phyloP scores from a whole-genome alignment of 1,140 invertebrate genomes.

The Caenorhabditis brenneri region DNA sequence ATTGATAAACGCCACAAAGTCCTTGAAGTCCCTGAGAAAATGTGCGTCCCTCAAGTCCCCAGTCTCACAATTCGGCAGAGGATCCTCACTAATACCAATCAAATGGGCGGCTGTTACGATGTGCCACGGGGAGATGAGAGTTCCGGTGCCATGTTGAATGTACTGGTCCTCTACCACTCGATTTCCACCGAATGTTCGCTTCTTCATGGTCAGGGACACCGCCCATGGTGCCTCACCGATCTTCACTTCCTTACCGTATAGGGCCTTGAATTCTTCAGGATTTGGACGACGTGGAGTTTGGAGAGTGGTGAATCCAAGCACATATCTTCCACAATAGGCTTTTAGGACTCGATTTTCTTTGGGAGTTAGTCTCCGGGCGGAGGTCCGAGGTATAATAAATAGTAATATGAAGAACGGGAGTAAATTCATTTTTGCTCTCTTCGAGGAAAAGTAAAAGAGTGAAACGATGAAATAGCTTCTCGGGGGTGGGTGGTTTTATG shows the following conservation, averaged over 20 bases:
- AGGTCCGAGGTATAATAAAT: no score
- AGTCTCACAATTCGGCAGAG: background rate
- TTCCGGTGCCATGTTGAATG: background rate
- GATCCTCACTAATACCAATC: slow-evolving; percentile 12
- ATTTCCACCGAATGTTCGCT: background rate
- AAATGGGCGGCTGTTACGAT: slow-evolving; percentile 23
- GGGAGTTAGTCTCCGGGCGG: background rate
- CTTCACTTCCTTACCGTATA: background rate
- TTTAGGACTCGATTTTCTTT: background rate
- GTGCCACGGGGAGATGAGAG: background rate
- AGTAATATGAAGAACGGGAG: no score
- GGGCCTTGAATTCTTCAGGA: background rate
- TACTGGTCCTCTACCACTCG: background rate
- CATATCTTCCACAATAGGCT: slow-evolving; percentile 7
- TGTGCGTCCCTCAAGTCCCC: background rate
- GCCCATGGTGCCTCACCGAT: slow-evolving; percentile 13
- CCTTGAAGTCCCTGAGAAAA: slow-evolving; percentile 16
- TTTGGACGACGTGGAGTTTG: background rate
- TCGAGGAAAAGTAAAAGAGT: no score
- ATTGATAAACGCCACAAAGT: slow-evolving; percentile 15
- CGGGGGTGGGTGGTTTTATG: no score
- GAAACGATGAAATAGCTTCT: no score
- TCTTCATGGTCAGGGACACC: slow-evolving; percentile 24
- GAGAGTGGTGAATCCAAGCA: background rate
- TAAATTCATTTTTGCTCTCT: no score